Base-by-base conservation (phyloP, 2,888 invertebrate species). In the Sinodicranocentrus sp. region DNA sequence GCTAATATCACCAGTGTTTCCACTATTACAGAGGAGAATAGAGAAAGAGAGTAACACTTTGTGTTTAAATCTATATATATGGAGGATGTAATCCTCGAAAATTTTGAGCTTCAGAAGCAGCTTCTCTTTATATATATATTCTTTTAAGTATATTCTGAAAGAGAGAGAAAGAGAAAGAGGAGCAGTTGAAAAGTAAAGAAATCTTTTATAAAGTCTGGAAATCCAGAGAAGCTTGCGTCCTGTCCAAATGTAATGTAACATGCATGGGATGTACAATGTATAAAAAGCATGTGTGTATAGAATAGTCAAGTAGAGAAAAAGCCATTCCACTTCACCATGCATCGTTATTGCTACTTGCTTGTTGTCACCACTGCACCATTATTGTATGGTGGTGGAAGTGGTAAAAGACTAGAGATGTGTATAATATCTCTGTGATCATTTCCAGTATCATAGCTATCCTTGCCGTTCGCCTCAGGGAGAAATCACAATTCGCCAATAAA, bases 291-390 rank as follows among this genome's bases (percentile, higher is more conserved):
- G 61, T 25, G 23, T 57, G 26, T 61, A 26, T 61, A 26, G 61
- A 61, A 61, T 26, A 61, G 61, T 61, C 3, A 61, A 23, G 23
- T 6, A 57, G 57, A 52, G n/a, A 21, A 23, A 57, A 57, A 21
- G 21, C 23, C 19, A 57, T 57, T 23, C 23, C 23, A 5, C 21
- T 61, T n/a, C 28, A n/a, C 26, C n/a, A 26, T 61, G 26, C 61
- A 26, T 28, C 28, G n/a, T 28, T 65, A 21, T 33, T 65, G 39
- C 33, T 63, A 23, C 25, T 17, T n/a, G 26, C 2, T 65, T 65
- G 43, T 39, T 65, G 65, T 65, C 65, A 44, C 65, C 65, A 65
- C 65, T 65, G 65, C 65, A 43, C 65, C 43, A 65, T 65, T 43
- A 43, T 44, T 39, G 28, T 23, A 33, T 61, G 61, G 61, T 61